phyloP scores from a whole-genome alignment of 2,113 vertebrate genomes.

The Ameiurus melas region DNA sequence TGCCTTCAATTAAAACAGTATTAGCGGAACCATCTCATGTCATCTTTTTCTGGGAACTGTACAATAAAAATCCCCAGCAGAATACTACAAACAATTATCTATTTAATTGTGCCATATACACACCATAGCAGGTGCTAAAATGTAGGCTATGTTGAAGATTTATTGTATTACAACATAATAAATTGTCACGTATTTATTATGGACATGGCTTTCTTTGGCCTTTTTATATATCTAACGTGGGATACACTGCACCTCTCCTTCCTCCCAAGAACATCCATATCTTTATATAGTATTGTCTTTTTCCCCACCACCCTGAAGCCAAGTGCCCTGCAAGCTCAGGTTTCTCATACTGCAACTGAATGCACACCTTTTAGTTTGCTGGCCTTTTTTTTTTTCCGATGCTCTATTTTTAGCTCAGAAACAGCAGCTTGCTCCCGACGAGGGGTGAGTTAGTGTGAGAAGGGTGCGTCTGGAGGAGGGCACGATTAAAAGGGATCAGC shows the following conservation, averaged over 20 bases:
- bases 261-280: neutral
- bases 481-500: constrained; percentile 36
- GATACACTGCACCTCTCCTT: neutral
- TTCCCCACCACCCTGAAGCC: constrained; percentile 21
- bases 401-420: constrained; percentile 58
- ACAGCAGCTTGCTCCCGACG: constrained; percentile 47
- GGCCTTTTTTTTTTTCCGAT: constrained; percentile 43
- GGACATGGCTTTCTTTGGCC: neutral
- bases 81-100: neutral
- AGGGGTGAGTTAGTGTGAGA: constrained; percentile 26
- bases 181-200: neutral
- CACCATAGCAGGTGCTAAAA: neutral
- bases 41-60: neutral
- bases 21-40: constrained; percentile 57
- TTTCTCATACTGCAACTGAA: constrained; percentile 52
- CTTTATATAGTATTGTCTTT: neutral
- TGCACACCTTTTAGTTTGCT: constrained; percentile 50
- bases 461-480: constrained; percentile 49
- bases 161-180: neutral
- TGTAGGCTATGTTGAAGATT: neutral
- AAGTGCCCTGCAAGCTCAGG: constrained; percentile 44
- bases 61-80: neutral
- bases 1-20: constrained; percentile 64
- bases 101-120: neutral
- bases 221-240: neutral